Percentiles rank a stretch among this genome's conserved stretches.
Conservation (phyloP, 2,888 invertebrate species). For the Pollenia amentaria region DNA sequence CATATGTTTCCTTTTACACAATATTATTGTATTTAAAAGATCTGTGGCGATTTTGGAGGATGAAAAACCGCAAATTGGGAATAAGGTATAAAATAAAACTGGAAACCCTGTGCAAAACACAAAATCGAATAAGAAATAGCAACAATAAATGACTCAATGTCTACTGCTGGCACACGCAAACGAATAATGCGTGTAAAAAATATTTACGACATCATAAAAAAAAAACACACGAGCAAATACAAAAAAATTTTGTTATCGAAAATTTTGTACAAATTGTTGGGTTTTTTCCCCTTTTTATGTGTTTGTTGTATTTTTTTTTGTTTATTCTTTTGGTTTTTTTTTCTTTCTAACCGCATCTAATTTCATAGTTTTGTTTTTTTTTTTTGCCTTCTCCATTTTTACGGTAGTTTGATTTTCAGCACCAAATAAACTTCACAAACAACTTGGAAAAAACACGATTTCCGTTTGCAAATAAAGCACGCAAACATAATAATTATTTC, state of each 20-base stretch:
- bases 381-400: not conserved
- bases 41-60: too few relatives aligned
- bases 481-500: too few relatives aligned
- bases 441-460: too few relatives aligned
- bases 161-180: conserved; percentile 38
- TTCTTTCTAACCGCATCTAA: not conserved
- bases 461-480: too few relatives aligned
- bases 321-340: too few relatives aligned
- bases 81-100: not conserved
- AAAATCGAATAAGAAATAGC: not conserved
- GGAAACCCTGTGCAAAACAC: not conserved
- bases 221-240: not conserved
- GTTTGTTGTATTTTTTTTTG: not conserved
- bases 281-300: not conserved
- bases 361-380: not conserved
- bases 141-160: conserved; percentile 25
- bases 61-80: too few relatives aligned
- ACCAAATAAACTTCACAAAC: too few relatives aligned
- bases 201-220: conserved; percentile 21
- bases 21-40: too few relatives aligned
- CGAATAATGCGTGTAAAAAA: conserved; percentile 16
- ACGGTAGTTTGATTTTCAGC: not conserved
- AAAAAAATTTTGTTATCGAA: not conserved
- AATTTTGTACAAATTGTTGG: not conserved
- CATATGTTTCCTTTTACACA: too few relatives aligned